Conservation (phyloP, 2,888 invertebrate genomes). For the Mythimna pallens region DNA sequence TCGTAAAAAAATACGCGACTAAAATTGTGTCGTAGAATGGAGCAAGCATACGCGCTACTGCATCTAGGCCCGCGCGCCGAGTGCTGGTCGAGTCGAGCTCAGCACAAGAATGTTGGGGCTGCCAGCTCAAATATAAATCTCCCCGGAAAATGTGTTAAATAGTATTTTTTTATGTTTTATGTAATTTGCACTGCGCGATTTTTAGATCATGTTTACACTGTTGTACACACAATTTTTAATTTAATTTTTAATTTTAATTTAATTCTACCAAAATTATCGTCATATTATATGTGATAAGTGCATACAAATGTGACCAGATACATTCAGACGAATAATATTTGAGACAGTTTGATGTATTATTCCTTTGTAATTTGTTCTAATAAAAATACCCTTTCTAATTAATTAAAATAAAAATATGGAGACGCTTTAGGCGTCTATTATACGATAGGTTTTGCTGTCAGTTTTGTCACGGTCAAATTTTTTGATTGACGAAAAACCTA, state of each 20-base stretch:
- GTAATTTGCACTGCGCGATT: not conserved
- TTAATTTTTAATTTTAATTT: no score
- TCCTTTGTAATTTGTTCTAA: not conserved
- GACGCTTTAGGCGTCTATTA: not conserved
- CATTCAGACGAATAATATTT: not conserved
- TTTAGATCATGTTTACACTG: not conserved
- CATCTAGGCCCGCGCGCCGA: slow-evolving; percentile 34
- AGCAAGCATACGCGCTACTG: slow-evolving; percentile 21
- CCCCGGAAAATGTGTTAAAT: slow-evolving; percentile 27
- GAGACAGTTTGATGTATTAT: not conserved
- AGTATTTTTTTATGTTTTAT: not conserved
- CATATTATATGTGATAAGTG: no score
- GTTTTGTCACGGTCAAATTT: no score
- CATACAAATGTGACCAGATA: not conserved
- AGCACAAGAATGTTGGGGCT: slow-evolving; percentile 59
- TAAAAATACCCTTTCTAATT: not conserved
- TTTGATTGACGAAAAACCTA: no score
- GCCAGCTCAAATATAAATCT: slow-evolving; percentile 39
- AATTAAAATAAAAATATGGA: not conserved
- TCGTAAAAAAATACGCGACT: slow-evolving; percentile 64
- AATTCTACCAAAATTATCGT: not conserved
- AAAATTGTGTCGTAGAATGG: slow-evolving; percentile 11
- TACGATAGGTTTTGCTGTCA: no score
- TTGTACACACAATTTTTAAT: no score
- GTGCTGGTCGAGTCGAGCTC: slow-evolving; percentile 36